Percentiles rank a stretch among this genome's conserved stretches.
Evolutionary conservation across 2,888 invertebrate genomes (phyloP).

Genomic region (Drosophila histrio): DNA sequence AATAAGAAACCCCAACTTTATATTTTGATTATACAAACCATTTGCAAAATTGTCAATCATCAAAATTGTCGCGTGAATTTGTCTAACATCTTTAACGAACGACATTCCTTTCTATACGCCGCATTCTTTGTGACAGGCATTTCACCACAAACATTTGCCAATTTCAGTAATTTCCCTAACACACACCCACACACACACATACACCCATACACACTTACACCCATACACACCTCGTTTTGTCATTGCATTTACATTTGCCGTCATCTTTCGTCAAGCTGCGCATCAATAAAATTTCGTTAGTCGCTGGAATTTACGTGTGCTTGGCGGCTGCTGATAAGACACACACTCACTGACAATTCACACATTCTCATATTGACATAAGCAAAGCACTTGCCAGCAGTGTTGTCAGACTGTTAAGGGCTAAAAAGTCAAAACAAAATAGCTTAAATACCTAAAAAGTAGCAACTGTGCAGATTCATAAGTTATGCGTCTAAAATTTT

Average conservation of each 20-base stretch:
- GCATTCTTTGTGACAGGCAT: constrained; percentile 26
- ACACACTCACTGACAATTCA: constrained; percentile 29
- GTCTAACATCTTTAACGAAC: not conserved
- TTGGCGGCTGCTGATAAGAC: constrained; percentile 63
- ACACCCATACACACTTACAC: not conserved
- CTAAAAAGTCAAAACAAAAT: too few relatives aligned
- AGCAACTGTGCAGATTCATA: too few relatives aligned
- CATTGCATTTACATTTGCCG: constrained; percentile 34
- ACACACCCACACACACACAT: not conserved
- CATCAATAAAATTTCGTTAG: constrained; percentile 54
- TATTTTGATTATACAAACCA: not conserved
- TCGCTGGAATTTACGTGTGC: constrained; percentile 52
- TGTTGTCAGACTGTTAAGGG: too few relatives aligned
- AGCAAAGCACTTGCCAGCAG: constrained; percentile 44
- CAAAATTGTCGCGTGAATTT: constrained; percentile 2
- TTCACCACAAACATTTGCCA: constrained; percentile 34
- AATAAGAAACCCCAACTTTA: not conserved
- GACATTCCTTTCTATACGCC: constrained; percentile 2
- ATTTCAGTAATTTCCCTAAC: constrained; percentile 30
- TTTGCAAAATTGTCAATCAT: not conserved
- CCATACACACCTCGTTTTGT: constrained; percentile 3
- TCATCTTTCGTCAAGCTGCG: constrained; percentile 55
- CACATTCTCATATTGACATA: constrained; percentile 60
- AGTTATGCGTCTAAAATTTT: too few relatives aligned
- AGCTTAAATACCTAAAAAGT: too few relatives aligned